A percentile compares a stretch with the other conserved stretches of the same genome.
phyloP scores from a whole-genome alignment of 2,888 invertebrate genomes.

The Pollenia labialis region DNA sequence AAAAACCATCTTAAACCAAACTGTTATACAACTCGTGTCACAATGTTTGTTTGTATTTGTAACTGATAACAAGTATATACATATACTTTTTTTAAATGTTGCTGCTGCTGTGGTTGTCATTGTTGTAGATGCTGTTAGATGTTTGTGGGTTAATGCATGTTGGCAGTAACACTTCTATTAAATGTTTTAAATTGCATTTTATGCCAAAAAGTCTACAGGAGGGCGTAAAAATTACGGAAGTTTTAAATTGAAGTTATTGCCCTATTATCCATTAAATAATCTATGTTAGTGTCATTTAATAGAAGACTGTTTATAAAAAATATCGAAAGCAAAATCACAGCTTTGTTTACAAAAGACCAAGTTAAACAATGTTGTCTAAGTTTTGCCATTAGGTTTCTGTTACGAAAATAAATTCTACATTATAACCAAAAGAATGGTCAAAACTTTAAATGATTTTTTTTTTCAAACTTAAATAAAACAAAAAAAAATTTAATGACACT shows the following conservation, averaged over 20 bases:
- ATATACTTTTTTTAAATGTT: constrained; percentile 14
- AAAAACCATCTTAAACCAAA: neutral
- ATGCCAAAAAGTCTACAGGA: constrained; percentile 64
- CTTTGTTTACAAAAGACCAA: too few species aligned
- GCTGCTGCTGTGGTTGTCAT: constrained; percentile 35
- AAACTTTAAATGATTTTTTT: constrained; percentile 19
- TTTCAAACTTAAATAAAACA: neutral
- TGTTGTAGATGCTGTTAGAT: constrained; percentile 11
- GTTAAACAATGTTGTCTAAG: neutral
- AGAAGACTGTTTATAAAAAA: constrained; percentile 24
- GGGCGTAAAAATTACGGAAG: constrained; percentile 63
- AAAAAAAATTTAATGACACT: neutral
- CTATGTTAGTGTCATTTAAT: constrained; percentile 59
- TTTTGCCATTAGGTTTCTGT: constrained; percentile 23
- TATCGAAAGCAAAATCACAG: neutral
- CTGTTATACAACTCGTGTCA: neutral
- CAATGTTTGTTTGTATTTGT: constrained; percentile 30
- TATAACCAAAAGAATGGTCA: constrained; percentile 9
- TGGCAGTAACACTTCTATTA: constrained; percentile 69
- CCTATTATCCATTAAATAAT: constrained; percentile 66
- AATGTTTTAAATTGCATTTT: constrained; percentile 68
- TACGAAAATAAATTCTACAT: neutral
- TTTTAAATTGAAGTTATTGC: constrained; percentile 64
- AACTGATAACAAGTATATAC: constrained; percentile 59
- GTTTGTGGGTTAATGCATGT: constrained; percentile 65